Evolutionary conservation across 2,797 vertebrate genomes (phyloP), one percentile per base, ranked within the genome.

Genomic region (Morus bassanus): DNA sequence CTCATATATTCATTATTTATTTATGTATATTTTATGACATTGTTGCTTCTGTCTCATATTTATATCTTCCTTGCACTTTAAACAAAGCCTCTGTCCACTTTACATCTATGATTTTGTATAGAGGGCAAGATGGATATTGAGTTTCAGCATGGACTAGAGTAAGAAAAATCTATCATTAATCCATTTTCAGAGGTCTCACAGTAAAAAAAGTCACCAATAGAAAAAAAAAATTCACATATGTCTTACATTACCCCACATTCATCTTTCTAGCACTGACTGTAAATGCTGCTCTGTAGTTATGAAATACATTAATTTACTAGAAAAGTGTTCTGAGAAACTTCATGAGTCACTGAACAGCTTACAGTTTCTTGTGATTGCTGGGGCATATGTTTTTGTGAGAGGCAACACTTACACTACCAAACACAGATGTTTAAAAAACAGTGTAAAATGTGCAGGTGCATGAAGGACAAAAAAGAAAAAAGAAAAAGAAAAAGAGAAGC

Each of bases 261-360:
- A 3, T 88, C 87, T 85, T 75, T 46, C 31, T 79, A 23, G 9
- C 27, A 78, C 22, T 80, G 37, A 80, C 10, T 83, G 12, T 53
- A 94, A 91, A 64, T 88, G 37, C 9, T 88, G 17, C 25, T 35
- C 25, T 73, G 73, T 61, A 46, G 51, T 72, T 86, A 81, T 73
- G 76, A 91, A 60, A 76, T 87, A 59, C 35, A 87, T 64, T 75
- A 53, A 75, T 92, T 83, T 89, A 46, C 25, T 75, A 60, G 45
- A 56, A 93, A 65, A 39, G 13, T 79, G 31, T 88, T 94, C 74
- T 94, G 70, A 91, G 69, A 88, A 85, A n/a, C 11, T 84, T 76
- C 23, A 18, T n/a, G 48, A 88, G 41, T 90, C 57, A 80, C 60
- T 0, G 2, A 95, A 90, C 27, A 76, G 46, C 33, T 1, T 70